Evolutionary conservation across 2,797 vertebrate genomes (phyloP).

Genomic region (Chaetophractus vellerosus): DNA sequence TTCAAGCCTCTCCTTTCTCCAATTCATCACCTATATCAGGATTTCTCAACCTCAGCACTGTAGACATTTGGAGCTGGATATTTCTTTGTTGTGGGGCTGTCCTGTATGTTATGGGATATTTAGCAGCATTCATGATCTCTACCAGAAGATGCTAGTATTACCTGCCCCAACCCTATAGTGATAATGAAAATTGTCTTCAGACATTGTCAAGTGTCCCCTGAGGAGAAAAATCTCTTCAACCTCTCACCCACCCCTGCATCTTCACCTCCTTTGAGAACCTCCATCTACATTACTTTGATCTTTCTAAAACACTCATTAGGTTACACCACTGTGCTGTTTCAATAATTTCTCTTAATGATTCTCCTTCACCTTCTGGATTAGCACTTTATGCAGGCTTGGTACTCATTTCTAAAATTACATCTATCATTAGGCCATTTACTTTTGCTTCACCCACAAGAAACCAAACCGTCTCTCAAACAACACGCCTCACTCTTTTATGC

Average conservation of each 20-base stretch:
- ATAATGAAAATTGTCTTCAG: not conserved
- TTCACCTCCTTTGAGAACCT: not conserved
- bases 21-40: not conserved
- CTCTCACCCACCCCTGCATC: no score
- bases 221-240: no score
- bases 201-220: not conserved
- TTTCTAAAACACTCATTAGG: constrained; percentile 10
- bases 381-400: not conserved
- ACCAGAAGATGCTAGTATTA: not conserved
- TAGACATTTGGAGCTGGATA: not conserved
- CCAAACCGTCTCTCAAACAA: not conserved
- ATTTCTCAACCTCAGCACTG: not conserved
- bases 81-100: not conserved
- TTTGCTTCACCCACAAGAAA: not conserved
- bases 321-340: not conserved
- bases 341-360: not conserved
- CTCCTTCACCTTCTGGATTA: not conserved
- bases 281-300: not conserved
- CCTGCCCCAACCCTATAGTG: rapidly evolving
- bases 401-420: not conserved
- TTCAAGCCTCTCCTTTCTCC: not conserved
- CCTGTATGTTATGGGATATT: not conserved
- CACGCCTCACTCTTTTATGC: not conserved
- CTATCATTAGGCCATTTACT: not conserved
- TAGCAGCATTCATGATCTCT: not conserved